Conservation (phyloP, 2,113 vertebrate species). For the Onychostruthus taczanowskii region DNA sequence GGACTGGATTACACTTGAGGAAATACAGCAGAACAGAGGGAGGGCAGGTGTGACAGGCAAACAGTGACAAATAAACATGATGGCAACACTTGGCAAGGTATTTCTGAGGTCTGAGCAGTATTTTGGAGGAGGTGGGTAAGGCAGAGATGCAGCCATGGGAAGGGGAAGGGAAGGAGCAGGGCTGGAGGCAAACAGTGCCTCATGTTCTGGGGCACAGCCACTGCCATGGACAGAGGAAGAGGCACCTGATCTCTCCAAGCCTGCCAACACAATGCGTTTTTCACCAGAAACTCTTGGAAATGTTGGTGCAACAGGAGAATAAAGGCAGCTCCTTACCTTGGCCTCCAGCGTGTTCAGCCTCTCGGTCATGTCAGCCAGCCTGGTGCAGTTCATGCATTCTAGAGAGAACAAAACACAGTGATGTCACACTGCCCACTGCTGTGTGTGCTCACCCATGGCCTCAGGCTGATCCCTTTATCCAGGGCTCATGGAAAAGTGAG, state of each 20-base stretch:
- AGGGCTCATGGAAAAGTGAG: neutral
- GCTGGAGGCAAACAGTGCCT: neutral
- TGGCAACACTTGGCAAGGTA: accelerated
- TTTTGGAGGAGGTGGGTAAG: neutral
- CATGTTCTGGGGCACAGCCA: neutral
- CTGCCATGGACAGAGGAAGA: neutral
- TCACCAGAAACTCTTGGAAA: neutral
- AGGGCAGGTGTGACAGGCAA: neutral
- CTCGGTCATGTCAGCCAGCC: conserved; percentile 82
- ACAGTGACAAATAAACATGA: neutral
- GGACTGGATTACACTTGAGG: neutral
- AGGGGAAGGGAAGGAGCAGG: neutral
- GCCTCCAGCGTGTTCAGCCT: conserved; percentile 84
- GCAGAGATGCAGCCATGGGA: neutral
- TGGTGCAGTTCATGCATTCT: conserved; percentile 96
- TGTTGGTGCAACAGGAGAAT: neutral
- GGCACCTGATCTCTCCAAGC: neutral
- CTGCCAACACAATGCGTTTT: neutral
- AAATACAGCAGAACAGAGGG: neutral
- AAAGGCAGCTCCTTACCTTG: conserved; percentile 77
- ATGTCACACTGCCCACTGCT: neutral
- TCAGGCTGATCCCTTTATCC: neutral
- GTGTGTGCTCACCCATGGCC: neutral
- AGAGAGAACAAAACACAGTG: neutral
- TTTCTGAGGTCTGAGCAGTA: neutral